Evolutionary conservation across 2,888 invertebrate genomes (phyloP).

Genomic region (Ornithoptera alexandrae): DNA sequence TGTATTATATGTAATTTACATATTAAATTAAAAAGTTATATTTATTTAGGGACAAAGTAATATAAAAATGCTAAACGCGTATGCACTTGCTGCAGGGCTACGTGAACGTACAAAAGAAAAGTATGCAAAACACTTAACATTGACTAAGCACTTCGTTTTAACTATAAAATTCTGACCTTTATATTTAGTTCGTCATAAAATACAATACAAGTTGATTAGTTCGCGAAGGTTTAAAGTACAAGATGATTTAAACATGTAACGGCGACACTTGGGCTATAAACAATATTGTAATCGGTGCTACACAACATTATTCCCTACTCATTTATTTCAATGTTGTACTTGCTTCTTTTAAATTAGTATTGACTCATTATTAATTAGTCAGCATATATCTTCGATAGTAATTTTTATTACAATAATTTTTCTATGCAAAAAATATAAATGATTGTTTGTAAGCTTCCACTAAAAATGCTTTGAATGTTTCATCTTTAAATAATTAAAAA

Average conservation of each 20-base stretch:
- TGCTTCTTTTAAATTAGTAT: neutral
- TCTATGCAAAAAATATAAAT: too few species aligned
- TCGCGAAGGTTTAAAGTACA: slow-evolving; percentile 40
- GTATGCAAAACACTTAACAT: slow-evolving; percentile 3
- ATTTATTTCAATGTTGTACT: slow-evolving; percentile 41
- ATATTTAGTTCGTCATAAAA: slow-evolving; percentile 37
- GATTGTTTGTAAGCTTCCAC: too few species aligned
- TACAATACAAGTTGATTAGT: slow-evolving; percentile 41
- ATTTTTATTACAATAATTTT: too few species aligned
- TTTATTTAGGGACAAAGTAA: neutral
- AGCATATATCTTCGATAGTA: neutral
- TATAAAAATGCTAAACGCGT: neutral
- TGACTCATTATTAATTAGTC: neutral
- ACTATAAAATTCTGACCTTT: slow-evolving; percentile 23
- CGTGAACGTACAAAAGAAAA: slow-evolving; percentile 4
- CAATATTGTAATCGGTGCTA: slow-evolving; percentile 51
- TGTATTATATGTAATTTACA: too few species aligned
- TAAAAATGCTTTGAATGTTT: too few species aligned
- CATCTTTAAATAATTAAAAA: too few species aligned
- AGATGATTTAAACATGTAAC: slow-evolving; percentile 39
- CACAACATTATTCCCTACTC: slow-evolving; percentile 46
- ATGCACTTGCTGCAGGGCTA: neutral
- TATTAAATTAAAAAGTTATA: too few species aligned
- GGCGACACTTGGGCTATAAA: slow-evolving; percentile 41
- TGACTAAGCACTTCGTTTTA: slow-evolving; percentile 11